Base-by-base conservation (phyloP, 1,140 invertebrate species). In the Acromyrmex echinatior region DNA sequence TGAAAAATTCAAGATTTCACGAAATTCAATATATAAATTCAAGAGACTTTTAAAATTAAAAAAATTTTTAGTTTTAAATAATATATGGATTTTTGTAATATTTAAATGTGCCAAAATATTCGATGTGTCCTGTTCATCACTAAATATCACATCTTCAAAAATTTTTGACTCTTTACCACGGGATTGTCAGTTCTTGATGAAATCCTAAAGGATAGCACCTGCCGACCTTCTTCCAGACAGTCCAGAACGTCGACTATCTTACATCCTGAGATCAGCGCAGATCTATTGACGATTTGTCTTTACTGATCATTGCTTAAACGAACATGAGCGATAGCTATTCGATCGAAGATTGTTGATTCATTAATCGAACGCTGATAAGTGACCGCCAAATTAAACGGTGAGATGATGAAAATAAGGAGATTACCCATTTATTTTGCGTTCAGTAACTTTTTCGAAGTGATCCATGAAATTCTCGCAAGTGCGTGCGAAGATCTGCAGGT, bases 381-480 rank as follows among this genome's bases (percentile, higher is more conserved):
- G 35, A 12, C 12, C 6, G n/a, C 3, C 14, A 31, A 70, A 45
- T 68, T 14, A 14, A n/a, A n/a, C 0, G 16, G 7, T 58, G 39
- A 51, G 14, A 7, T 31, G 66, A 21, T 5, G 78, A 53, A 56
- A 16, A 18, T 9, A 45, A 71, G 14, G 10, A 18, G 6, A 6
- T 85, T 84, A 95, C 94, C 91, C 94, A 91, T 95, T 95, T 56
- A 95, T 66, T 68, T 88, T 93, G 31, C 91, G 91, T 63, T 95
- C 95, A 0, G 95, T 94, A n/a, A 94, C 87, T 45, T 93, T 95
- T 87, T 95, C 95, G 73, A 95, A 95, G 65, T 93, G 93, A 56
- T 95, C 93, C 94, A 95, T 95, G 70, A 95, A 95, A 5, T 88
- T 81, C 81, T 95, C 95, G 88, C 94, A 95, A 21, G 88, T 79